Percentiles rank a stretch among this genome's conserved stretches.
phyloP scores from a whole-genome alignment of 2,113 vertebrate genomes.

The Odocoileus virginianus region DNA sequence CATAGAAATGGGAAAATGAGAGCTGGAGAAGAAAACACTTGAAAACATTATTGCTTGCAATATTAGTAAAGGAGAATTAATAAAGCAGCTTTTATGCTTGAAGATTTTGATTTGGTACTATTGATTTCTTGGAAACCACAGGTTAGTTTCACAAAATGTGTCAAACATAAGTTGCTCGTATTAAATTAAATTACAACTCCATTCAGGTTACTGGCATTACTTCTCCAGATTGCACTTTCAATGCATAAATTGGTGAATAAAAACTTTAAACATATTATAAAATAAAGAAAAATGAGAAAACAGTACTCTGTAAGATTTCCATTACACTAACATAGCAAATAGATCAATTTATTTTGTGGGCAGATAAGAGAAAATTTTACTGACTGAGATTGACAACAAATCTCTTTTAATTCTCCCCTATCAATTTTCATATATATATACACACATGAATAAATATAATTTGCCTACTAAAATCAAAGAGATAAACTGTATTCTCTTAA shows the following conservation, averaged over 20 bases:
- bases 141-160: background rate
- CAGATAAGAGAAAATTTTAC: background rate
- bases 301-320: background rate
- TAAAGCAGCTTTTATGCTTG: background rate
- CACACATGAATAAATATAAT: background rate
- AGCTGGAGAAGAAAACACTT: background rate
- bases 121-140: background rate
- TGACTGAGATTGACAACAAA: background rate
- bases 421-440: background rate
- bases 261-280: background rate
- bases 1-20: background rate
- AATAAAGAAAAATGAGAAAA: slow-evolving; percentile 35
- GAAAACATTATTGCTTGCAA: background rate
- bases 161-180: background rate
- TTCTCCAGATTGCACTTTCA: background rate
- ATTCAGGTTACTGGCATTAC: background rate
- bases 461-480: background rate
- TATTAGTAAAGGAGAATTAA: background rate
- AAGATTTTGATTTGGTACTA: background rate
- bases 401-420: background rate
- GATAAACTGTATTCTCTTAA: background rate
- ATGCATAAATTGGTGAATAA: background rate
- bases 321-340: background rate
- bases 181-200: slow-evolving; percentile 19
- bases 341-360: background rate